Percentiles rank a stretch among this genome's conserved stretches.
Evolutionary conservation across 2,888 invertebrate genomes (phyloP).

Genomic region (Epirrhoe alternata): DNA sequence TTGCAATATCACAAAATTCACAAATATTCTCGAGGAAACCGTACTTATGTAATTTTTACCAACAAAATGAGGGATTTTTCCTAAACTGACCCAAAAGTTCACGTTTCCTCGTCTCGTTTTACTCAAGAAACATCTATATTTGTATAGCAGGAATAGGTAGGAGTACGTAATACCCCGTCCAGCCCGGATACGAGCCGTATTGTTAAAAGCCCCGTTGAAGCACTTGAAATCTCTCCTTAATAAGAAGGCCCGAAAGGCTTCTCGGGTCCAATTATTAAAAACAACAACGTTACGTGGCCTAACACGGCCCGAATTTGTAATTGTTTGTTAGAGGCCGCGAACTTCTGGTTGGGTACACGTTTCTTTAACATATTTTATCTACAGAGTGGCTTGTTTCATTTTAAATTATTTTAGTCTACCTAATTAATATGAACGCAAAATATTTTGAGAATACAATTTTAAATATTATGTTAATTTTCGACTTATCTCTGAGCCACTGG

Average conservation of each 20-base stretch:
- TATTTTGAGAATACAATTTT: background rate
- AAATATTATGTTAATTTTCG: background rate
- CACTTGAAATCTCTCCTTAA: conserved; percentile 62
- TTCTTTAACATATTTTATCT: conserved; percentile 20
- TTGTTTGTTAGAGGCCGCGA: conserved; percentile 34
- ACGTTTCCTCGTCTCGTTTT: conserved; percentile 7
- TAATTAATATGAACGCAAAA: background rate
- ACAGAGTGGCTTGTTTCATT: conserved; percentile 5
- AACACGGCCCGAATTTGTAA: conserved; percentile 39
- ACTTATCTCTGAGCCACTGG: conserved; percentile 22
- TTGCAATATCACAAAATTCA: background rate
- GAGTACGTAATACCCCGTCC: conserved; percentile 26
- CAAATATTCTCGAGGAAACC: background rate
- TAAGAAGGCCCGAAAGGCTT: conserved; percentile 58
- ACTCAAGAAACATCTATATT: conserved; percentile 8
- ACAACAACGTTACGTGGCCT: conserved; percentile 50
- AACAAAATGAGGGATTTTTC: conserved; percentile 2
- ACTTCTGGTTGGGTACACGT: conserved; percentile 11
- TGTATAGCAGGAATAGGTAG: conserved; percentile 14
- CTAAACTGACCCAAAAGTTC: conserved; percentile 13
- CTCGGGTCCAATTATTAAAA: conserved; percentile 64
- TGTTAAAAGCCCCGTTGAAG: conserved; percentile 48
- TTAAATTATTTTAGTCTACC: background rate
- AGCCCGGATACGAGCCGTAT: conserved; percentile 35
- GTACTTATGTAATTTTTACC: background rate